Evolutionary conservation across 2,888 invertebrate genomes (phyloP), one percentile per base, ranked within the genome.

Genomic region (Tipula vernalis): DNA sequence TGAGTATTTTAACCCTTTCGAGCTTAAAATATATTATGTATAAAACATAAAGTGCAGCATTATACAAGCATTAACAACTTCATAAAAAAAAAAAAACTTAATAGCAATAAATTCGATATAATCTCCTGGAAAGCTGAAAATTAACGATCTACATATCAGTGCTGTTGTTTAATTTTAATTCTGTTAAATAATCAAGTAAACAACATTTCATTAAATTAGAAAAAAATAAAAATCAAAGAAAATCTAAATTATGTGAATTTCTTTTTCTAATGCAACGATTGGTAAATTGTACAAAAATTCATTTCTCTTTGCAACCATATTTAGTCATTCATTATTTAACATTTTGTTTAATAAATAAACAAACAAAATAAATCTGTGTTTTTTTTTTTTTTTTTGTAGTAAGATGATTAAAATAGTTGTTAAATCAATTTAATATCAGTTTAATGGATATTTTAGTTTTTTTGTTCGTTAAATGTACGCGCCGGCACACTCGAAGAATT

Each of bases 171-270:
- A 71, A 71, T 71, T 57, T 71, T 71, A 71, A 71, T 71, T 71
- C 71, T 28, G 71, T 71, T 71, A 10, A 71, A 71, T 71, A 71
- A 71, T 71, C 71, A 28, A 71, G 28, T 8, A 71, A 71, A 28
- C 71, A 71, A 71, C 71, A 71, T 71, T 71, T 71, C 71, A 71
- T 71, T 71, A 71, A 71, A 71, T 15, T 39, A 39, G 15, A 57
- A 57, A 51, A 57, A 15, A 18, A 71, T 6, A 71, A 8, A 71
- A 28, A 39, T 39, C 39, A 4, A 39, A 3, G 39, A 6, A 39
- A 71, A 71, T 71, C 71, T 71, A 71, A 71, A 71, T 71, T 71
- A 71, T 71, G 71, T 71, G 71, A 71, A 71, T 71, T 71, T 71
- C 71, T 71, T 71, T 71, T 71, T 3, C 28, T 71, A 15, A 57